Evolutionary conservation across 2,888 invertebrate species (phyloP), one percentile per base, ranked within the genome.

Genomic region (Eristalis intricaria): DNA sequence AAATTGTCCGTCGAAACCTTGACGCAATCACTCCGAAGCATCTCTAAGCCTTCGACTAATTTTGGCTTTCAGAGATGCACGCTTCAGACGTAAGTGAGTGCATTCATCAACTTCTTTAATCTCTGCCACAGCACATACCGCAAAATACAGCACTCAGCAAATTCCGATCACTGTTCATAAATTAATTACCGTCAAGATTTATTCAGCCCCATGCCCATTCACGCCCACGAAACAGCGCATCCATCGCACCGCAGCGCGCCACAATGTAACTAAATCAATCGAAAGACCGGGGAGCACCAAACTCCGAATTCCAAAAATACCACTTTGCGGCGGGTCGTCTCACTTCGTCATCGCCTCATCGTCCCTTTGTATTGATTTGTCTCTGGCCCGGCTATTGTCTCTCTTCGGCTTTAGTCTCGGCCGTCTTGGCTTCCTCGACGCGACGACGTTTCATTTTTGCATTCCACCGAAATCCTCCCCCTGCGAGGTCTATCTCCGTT

Each of bases 301-400:
- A 61, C 38, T 29, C 56, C 23, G 63, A 56, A 56, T 68, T 73
- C 66, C 77, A 71, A 77, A 83, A 77, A 66, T 77, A 77, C 66
- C 76, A 71, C 61, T 56, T 73, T 38, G 26, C 68, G 26, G 58
- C 69, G 19, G 58, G 40, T 71, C 56, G 61, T 66, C 58, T 78
- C 63, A 38, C 76, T n/a, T 78, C 38, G 13, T 66, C 35, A 26
- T 35, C n/a, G 38, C 38, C 38, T 38, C 40, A 50, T 76, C 43
- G 50, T 68, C 35, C 61, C 64, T 64, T 69, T 38, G 35, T 74
- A 78, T 79, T 58, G 78, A 58, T 65, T 79, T 79, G 43, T 73
- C 40, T 58, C 40, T 22, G 56, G 69, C 29, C 50, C 5, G 8
- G 50, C 50, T 26, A 58, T 78, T 65, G 50, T 63, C 56, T 56